A percentile compares a stretch with the other conserved stretches of the same genome.
Conservation (phyloP, 2,888 invertebrate species). For the Itoplectis maculator region DNA sequence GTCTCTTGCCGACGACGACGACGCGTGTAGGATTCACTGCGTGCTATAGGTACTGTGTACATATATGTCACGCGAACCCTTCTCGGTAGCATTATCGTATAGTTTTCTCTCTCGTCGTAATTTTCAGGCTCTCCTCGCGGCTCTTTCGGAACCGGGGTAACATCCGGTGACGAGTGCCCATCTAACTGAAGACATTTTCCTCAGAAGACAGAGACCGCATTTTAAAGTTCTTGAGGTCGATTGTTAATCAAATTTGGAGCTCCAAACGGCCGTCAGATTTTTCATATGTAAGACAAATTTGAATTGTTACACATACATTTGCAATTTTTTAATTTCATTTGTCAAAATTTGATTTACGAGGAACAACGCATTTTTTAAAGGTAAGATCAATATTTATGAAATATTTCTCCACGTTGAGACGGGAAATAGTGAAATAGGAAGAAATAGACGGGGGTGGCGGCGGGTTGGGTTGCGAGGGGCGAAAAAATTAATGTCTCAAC, state of each 20-base stretch:
- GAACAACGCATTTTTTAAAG: too few relatives aligned
- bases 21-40: slow-evolving; percentile 36
- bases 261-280: too few relatives aligned
- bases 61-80: not conserved
- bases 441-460: not conserved
- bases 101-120: slow-evolving; percentile 23
- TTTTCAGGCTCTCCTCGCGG: slow-evolving; percentile 11
- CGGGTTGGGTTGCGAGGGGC: too few relatives aligned
- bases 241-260: too few relatives aligned
- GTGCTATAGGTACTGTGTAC: not conserved
- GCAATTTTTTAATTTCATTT: not conserved
- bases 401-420: not conserved
- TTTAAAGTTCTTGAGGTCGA: too few relatives aligned
- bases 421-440: not conserved
- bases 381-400: too few relatives aligned
- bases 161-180: not conserved
- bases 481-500: not conserved
- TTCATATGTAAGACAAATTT: too few relatives aligned
- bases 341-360: too few relatives aligned
- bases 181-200: not conserved
- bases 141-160: not conserved
- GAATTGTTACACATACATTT: not conserved
- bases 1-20: slow-evolving; percentile 27
- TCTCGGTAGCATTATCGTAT: slow-evolving; percentile 38
- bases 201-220: not conserved